phyloP scores from a whole-genome alignment of 2,797 vertebrate species.

The Sciaenops ocellatus region DNA sequence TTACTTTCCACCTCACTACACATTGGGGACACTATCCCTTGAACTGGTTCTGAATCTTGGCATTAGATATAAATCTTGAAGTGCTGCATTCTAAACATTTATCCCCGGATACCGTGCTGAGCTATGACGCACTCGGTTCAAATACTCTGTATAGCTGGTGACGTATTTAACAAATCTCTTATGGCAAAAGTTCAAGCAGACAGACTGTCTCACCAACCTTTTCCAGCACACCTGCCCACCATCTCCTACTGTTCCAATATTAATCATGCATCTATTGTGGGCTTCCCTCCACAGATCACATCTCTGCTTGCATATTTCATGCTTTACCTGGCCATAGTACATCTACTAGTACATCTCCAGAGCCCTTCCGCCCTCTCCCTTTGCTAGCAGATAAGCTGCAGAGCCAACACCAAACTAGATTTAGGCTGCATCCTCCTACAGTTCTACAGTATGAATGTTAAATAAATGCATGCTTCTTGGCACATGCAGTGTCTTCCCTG shows the following conservation, averaged over 20 bases:
- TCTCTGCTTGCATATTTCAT: background rate
- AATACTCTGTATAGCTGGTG: too few species aligned
- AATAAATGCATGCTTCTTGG: conserved; percentile 6
- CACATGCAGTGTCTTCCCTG: background rate
- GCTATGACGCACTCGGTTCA: background rate
- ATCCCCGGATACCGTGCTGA: background rate
- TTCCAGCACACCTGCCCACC: background rate
- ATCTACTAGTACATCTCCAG: background rate
- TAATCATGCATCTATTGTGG: background rate
- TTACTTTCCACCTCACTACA: background rate
- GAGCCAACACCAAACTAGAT: background rate
- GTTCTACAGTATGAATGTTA: background rate
- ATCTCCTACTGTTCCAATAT: conserved; percentile 8
- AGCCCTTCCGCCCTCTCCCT: background rate
- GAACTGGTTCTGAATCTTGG: background rate
- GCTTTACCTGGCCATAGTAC: background rate
- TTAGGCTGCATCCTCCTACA: background rate
- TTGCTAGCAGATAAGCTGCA: background rate
- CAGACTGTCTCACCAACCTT: background rate
- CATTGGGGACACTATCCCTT: background rate
- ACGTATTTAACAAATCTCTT: background rate
- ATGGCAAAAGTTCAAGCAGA: background rate
- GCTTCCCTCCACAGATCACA: background rate
- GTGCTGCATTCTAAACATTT: background rate
- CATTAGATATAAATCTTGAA: background rate